A percentile compares a stretch with the other conserved stretches of the same genome.
Conservation (phyloP, 2,888 invertebrate genomes). For the Ectobius pallidus region DNA sequence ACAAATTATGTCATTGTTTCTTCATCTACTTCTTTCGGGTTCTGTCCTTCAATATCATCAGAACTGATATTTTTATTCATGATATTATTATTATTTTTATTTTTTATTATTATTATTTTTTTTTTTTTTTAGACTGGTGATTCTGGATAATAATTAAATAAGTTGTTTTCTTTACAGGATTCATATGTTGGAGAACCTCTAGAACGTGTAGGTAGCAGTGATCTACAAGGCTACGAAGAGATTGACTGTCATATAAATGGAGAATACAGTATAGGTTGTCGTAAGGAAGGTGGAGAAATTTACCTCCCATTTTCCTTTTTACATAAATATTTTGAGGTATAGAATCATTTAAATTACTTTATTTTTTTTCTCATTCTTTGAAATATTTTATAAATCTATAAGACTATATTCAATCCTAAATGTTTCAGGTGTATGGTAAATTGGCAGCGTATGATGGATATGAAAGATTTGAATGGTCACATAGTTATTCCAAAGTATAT, state of each 20-base stretch:
- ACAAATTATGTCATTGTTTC: too few species aligned
- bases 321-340: constrained; percentile 92
- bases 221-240: constrained; percentile 63
- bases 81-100: too few species aligned
- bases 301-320: constrained; percentile 92
- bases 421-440: constrained; percentile 79
- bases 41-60: too few species aligned
- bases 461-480: constrained; percentile 93
- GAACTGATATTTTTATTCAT: too few species aligned
- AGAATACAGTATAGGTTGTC: constrained; percentile 79
- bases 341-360: background rate
- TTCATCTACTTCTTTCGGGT: too few species aligned
- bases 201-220: constrained; percentile 51
- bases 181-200: constrained; percentile 38
- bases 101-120: too few species aligned
- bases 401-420: too few species aligned
- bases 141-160: too few species aligned
- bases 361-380: too few species aligned
- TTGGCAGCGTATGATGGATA: constrained; percentile 72
- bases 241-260: constrained; percentile 90
- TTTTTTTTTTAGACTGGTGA: too few species aligned
- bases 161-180: constrained; percentile 25
- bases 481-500: constrained; percentile 91
- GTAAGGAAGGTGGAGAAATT: constrained; percentile 82
- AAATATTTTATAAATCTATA: too few species aligned